These are phyloP conservation scores for Lithophane ornitopus DNA, from an alignment of 2,888 invertebrate genomes.

Conservation along the genomic window DNA sequence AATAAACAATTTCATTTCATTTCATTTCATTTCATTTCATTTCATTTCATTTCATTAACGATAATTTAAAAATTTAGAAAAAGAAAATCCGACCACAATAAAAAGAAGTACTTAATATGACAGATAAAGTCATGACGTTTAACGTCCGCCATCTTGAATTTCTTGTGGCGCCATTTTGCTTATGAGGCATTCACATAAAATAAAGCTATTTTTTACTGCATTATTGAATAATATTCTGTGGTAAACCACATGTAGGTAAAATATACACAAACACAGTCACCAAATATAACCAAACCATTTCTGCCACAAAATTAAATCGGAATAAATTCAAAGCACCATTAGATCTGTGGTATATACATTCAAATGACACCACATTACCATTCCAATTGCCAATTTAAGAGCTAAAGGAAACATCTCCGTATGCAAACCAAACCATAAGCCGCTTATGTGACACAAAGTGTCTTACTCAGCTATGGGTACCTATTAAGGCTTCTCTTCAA, in stretches of 20 bases:
- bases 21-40: too few species aligned
- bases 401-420: slow-evolving; percentile 26
- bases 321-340: slow-evolving; percentile 34
- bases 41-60: too few species aligned
- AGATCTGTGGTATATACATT: slow-evolving; percentile 44
- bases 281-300: not conserved
- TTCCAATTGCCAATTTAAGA: slow-evolving; percentile 52
- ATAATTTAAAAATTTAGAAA: not conserved
- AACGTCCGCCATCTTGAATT: slow-evolving; percentile 16
- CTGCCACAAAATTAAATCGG: slow-evolving; percentile 8
- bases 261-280: not conserved
- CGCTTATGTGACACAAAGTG: slow-evolving; percentile 42
- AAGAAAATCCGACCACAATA: not conserved
- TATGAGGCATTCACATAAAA: not conserved
- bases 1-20: too few species aligned
- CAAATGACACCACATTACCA: slow-evolving; percentile 41
- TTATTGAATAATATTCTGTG: not conserved
- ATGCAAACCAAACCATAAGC: slow-evolving; percentile 52
- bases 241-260: too few species aligned
- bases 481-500: slow-evolving; percentile 7
- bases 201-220: not conserved
- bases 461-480: slow-evolving; percentile 18
- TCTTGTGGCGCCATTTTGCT: not conserved
- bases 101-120: not conserved
- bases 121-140: not conserved